These are phyloP conservation scores for Polydrusus pterygomalis DNA, from an alignment of 2,888 invertebrate genomes.

Conservation along the genomic window DNA sequence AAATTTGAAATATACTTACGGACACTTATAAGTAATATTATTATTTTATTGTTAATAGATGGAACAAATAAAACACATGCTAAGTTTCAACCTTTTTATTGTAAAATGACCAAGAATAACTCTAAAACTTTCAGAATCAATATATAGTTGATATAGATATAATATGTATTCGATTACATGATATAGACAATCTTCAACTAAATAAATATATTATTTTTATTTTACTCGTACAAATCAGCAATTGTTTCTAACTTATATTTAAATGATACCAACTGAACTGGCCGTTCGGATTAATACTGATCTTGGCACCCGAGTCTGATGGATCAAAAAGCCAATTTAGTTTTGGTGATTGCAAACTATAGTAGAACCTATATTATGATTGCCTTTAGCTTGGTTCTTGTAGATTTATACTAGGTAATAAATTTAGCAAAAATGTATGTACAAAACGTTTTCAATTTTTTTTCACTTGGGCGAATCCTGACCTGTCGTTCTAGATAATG, in stretches of 20 bases:
- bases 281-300: conserved; percentile 71
- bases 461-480: not conserved
- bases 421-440: conserved; percentile 7
- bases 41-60: not conserved
- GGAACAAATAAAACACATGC: conserved; percentile 29
- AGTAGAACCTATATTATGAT: conserved; percentile 42
- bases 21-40: no score
- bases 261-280: conserved; percentile 67
- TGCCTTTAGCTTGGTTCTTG: conserved; percentile 52
- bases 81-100: conserved; percentile 74
- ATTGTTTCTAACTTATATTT: conserved; percentile 56
- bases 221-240: conserved; percentile 61
- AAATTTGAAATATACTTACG: no score
- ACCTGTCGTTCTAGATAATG: not conserved
- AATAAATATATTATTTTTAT: conserved; percentile 61
- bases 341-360: conserved; percentile 40
- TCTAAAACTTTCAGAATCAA: conserved; percentile 77
- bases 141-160: conserved; percentile 71
- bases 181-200: conserved; percentile 67
- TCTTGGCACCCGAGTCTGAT: conserved; percentile 68
- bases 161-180: conserved; percentile 71
- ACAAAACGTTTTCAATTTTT: conserved; percentile 1
- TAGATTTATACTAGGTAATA: conserved; percentile 8
- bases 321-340: conserved; percentile 61
- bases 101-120: conserved; percentile 84